phyloP scores from a whole-genome alignment of 2,888 invertebrate species.

The Ceramica pisi region DNA sequence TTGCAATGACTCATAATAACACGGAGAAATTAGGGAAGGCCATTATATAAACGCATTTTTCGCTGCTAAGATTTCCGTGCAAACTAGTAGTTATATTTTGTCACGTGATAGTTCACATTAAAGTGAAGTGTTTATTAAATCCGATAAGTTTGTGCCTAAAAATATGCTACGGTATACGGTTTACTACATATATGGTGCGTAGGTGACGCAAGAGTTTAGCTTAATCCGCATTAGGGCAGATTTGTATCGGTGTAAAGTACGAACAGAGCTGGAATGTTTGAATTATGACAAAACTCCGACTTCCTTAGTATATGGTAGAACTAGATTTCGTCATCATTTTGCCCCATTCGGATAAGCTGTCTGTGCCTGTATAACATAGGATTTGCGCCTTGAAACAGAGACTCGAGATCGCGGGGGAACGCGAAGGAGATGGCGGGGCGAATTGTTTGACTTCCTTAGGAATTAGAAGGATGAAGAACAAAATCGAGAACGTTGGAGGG shows the following conservation, averaged over 20 bases:
- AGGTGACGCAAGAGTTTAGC: slow-evolving; percentile 17
- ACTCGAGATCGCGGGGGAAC: too few relatives aligned
- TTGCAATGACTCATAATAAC: slow-evolving; percentile 18
- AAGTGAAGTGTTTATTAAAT: slow-evolving; percentile 23
- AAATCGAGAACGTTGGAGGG: too few relatives aligned
- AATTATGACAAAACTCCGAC: too few relatives aligned
- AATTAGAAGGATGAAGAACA: too few relatives aligned
- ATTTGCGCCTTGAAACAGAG: too few relatives aligned
- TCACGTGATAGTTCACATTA: slow-evolving; percentile 35
- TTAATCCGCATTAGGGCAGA: slow-evolving; percentile 40
- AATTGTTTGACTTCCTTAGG: too few relatives aligned
- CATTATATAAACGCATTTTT: slow-evolving; percentile 28
- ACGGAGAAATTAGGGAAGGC: neutral
- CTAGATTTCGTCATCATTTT: too few relatives aligned
- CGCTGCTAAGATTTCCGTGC: slow-evolving; percentile 21
- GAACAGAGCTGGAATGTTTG: too few relatives aligned
- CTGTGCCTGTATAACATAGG: too few relatives aligned
- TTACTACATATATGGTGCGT: neutral
- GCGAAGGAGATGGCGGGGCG: too few relatives aligned
- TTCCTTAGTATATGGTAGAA: too few relatives aligned
- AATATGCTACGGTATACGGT: neutral
- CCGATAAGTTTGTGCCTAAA: slow-evolving; percentile 14
- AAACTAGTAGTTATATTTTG: slow-evolving; percentile 17
- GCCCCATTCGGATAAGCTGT: too few relatives aligned
- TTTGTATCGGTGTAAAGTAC: slow-evolving; percentile 33